Evolutionary conservation across 2,113 vertebrate genomes (phyloP), one percentile per base, ranked within the genome.

Genomic region (Xerus inauris): DNA sequence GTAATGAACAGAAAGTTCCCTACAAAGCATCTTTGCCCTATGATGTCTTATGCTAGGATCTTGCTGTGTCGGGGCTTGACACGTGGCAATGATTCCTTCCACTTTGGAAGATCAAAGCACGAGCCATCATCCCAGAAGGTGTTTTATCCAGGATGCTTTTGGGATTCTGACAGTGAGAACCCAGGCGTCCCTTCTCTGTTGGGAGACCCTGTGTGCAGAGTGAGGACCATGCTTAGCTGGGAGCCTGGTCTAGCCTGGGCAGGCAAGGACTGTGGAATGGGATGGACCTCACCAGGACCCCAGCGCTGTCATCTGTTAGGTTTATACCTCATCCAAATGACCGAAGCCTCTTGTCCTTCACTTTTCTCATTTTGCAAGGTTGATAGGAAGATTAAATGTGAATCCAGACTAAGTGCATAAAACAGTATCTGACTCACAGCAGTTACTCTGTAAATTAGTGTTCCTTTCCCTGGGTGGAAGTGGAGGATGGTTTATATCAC

Each of bases 31-130:
- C 51, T 57, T 57, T 32, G 11, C 62, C 30, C 1, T 42, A 2
- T 7, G 14, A 22, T 32, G 59, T 38, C 77, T 32, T 19, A 35
- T 0, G 0, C 42, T 24, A 26, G 40, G 69, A 28, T 9, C 11
- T 54, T 6, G 24, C 6, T 59, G 19, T 19, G 81, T 32, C 19
- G 0, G 38, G 17, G 26, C n/a, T 83, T 51, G 40, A 28, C 32
- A 38, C 64, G 49, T 72, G 67, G 26, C 26, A 9, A 2, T 13
- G 16, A 40, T 40, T 83, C 22, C 69, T 19, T 87, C 49, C 8
- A 1, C n/a, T 49, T 16, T 19, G 5, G 47, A 77, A 90, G 81
- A 54, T 40, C 24, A 47, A 75, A 83, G 64, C n/a, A 24, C 1
- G 19, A 71, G n/a, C 35, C 20, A 8, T 30, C 16, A 85, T 65